These are phyloP conservation scores for Mnemiopsis leidyi DNA, from an alignment of 37 sponge, comb jelly and placozoan genomes.

Conservation along the genomic window DNA sequence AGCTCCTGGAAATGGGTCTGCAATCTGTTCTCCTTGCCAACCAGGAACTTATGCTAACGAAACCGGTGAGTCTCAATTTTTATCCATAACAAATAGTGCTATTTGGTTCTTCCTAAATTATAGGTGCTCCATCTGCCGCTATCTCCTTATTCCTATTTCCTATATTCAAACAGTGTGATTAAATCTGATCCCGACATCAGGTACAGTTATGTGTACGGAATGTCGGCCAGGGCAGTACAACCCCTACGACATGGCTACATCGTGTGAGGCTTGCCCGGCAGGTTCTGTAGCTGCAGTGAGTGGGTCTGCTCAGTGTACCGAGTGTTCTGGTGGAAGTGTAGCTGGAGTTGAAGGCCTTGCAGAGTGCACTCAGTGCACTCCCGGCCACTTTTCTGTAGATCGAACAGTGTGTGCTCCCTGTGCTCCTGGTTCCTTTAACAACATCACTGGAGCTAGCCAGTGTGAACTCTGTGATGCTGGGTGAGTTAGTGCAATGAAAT, in stretches of 20 bases:
- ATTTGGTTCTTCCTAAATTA: too few species aligned
- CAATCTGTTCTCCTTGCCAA: not conserved
- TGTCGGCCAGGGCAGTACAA: not conserved
- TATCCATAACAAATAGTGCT: too few species aligned
- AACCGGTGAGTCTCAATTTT: too few species aligned
- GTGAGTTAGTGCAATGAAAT: not conserved
- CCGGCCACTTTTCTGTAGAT: not conserved
- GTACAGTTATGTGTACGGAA: not conserved
- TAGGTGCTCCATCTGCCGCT: too few species aligned
- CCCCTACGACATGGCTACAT: not conserved
- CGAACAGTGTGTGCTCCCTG: not conserved
- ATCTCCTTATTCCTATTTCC: too few species aligned
- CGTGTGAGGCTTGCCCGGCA: not conserved
- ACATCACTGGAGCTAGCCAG: not conserved
- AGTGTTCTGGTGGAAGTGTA: not conserved
- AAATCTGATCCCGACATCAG: not conserved
- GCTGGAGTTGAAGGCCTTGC: not conserved
- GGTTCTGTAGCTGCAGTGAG: not conserved
- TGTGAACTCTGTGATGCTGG: conserved; percentile 6
- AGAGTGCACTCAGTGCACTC: not conserved
- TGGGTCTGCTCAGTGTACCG: not conserved
- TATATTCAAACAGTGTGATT: too few species aligned
- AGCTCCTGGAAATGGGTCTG: not conserved
- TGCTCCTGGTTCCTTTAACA: conserved; percentile 13
- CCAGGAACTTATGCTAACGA: not conserved